A percentile compares a stretch with the other conserved stretches of the same genome.
Evolutionary conservation across 2,113 vertebrate genomes (phyloP).

Genomic region (Petrocephalus microphthalmus): DNA sequence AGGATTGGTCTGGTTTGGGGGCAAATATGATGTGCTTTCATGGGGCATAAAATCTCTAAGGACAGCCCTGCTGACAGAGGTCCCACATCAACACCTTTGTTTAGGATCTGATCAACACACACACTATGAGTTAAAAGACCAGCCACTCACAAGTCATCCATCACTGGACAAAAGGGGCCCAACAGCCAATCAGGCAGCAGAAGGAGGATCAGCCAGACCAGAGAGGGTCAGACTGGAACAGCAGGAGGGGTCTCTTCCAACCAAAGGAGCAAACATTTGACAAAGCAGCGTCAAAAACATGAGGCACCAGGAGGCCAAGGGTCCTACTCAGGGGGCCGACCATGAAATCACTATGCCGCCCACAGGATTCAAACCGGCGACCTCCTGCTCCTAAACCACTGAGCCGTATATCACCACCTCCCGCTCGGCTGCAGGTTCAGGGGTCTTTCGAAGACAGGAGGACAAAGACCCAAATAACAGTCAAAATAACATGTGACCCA

Average conservation of each 20-base stretch:
- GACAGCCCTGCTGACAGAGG: background rate
- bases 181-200: background rate
- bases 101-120: constrained; percentile 5
- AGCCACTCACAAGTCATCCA: background rate
- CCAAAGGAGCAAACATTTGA: background rate
- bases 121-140: background rate
- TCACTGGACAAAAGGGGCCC: background rate
- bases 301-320: background rate
- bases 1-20: too few species aligned
- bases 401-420: too few species aligned
- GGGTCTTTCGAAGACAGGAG: background rate
- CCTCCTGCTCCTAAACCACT: background rate
- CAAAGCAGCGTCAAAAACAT: background rate
- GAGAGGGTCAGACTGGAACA: background rate
- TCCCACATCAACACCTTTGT: background rate
- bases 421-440: background rate
- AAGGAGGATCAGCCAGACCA: background rate
- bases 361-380: background rate
- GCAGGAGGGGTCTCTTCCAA: background rate
- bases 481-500: too few species aligned
- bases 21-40: too few species aligned
- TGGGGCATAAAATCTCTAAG: too few species aligned
- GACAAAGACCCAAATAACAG: background rate
- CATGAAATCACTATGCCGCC: background rate
- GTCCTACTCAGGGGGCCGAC: background rate